Evolutionary conservation across 2,888 invertebrate genomes (phyloP), one percentile per base, ranked within the genome.

Genomic region (Pheosia tremula): DNA sequence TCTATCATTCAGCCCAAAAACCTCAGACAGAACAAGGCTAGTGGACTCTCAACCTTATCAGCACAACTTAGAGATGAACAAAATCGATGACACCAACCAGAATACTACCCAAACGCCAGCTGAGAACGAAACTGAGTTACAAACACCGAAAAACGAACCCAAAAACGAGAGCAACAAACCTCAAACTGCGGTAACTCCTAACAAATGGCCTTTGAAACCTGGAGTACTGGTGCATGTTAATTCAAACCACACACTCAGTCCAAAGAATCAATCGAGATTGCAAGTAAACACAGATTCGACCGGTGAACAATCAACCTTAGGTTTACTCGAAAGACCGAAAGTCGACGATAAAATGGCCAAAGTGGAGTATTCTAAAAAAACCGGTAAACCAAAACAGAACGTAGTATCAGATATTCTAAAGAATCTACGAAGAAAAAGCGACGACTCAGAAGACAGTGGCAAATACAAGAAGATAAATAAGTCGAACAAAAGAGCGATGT

Each of bases 191-290:
- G 84, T 86, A 38, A 94, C 96, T 37, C 95, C 95, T 4, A 96
- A 94, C 73, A 96, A 97, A 83, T 98, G 98, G 98, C 98, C 98
- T 8, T 89, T 98, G 65, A 96, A 97, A 81, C 98, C 98, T 3
- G 98, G 98, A 59, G 97, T 98, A 60, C 94, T 98, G 80, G 96
- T 98, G 57, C 98, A 98, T 85, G 96, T 98, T 38, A 97, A 97
- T 90, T 97, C 97, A 62, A 96, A 96, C 85, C 96, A 97, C 86
- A 97, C 96, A 75, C 81, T 95, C 13, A 95, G 95, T 74, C 95
- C 95, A 43, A 94, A 94, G 75, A 94, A 94, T 73, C 93, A 92
- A 81, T 88, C 91, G 4, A 83, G 88, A 79, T 79, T 91, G 49
- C 87, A 87, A 77, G 83, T 77, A 58, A 83, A 74, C 58, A 69